Percentiles rank a stretch among this genome's conserved stretches.
These are phyloP conservation scores for Sycophila texana DNA, from an alignment of 2,888 invertebrate species.

Conservation along the genomic window DNA sequence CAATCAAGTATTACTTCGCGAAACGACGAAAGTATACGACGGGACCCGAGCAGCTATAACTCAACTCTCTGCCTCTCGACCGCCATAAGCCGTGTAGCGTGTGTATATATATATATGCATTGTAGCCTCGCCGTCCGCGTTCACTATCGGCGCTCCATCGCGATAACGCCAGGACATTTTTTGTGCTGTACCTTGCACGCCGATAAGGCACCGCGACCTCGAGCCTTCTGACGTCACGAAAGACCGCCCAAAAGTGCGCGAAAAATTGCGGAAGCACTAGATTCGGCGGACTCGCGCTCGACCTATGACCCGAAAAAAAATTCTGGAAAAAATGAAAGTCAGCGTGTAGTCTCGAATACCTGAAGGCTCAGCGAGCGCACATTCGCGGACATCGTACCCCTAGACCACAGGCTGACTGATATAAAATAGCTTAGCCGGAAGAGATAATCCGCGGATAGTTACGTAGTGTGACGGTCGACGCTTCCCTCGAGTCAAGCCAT, in stretches of 20 bases:
- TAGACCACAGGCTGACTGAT: conserved; percentile 73
- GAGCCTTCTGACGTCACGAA: conserved; percentile 63
- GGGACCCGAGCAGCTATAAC: neutral
- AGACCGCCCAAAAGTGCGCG: conserved; percentile 57
- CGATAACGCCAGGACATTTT: conserved; percentile 58
- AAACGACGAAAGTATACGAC: no score
- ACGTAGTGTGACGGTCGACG: no score
- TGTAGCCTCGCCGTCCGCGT: neutral
- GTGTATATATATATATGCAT: neutral
- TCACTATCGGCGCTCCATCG: conserved; percentile 53
- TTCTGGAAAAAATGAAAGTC: conserved; percentile 71
- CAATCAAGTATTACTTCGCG: no score
- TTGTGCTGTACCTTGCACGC: neutral
- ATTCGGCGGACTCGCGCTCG: conserved; percentile 9
- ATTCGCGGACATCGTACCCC: conserved; percentile 66
- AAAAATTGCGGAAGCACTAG: conserved; percentile 45
- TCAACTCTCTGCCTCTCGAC: neutral
- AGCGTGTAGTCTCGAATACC: conserved; percentile 74
- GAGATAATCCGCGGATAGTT: conserved; percentile 59
- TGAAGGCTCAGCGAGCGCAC: conserved; percentile 57
- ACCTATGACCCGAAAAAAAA: conserved; percentile 71
- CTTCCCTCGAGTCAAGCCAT: no score
- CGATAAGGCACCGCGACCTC: conserved; percentile 51
- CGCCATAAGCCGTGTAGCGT: neutral
- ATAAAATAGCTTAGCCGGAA: conserved; percentile 63